These are phyloP conservation scores for Epistrophella euchroma DNA, from an alignment of 2,888 invertebrate genomes.

Conservation along the genomic window DNA sequence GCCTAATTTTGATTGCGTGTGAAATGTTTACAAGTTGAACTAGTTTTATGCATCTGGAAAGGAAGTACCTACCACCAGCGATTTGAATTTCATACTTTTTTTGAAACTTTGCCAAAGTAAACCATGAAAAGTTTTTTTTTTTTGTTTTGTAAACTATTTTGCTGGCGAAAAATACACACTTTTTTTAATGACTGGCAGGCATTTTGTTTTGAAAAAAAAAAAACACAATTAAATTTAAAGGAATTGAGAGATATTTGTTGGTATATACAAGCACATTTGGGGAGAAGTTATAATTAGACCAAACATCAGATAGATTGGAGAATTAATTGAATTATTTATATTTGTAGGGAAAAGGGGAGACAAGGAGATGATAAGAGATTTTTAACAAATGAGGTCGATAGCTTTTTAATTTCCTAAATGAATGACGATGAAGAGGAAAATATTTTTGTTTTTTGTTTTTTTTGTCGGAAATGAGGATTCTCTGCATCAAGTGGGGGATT, in stretches of 20 bases:
- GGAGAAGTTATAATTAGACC: conserved; percentile 26
- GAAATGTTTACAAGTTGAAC: conserved; percentile 58
- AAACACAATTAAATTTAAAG: background rate
- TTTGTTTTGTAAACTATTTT: conserved; percentile 8
- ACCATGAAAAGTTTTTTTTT: conserved; percentile 22
- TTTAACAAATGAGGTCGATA: conserved; percentile 60
- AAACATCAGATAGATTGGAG: conserved; percentile 13
- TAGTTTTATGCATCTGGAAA: conserved; percentile 46
- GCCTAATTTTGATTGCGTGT: conserved; percentile 40
- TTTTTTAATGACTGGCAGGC: conserved; percentile 4
- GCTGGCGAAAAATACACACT: background rate
- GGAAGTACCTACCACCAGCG: conserved; percentile 25
- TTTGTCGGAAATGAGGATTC: conserved; percentile 25
- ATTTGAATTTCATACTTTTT: conserved; percentile 4
- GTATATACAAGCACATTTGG: conserved; percentile 23
- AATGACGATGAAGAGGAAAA: conserved; percentile 8
- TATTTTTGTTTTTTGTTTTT: background rate
- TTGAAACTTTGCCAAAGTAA: conserved; percentile 48
- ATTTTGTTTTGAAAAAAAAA: conserved; percentile 7
- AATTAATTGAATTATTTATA: conserved; percentile 39
- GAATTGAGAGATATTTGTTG: conserved; percentile 9
- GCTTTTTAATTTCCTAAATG: conserved; percentile 48
- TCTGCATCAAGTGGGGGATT: conserved; percentile 12
- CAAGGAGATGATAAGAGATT: conserved; percentile 4
- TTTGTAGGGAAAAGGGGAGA: background rate